Evolutionary conservation across 2,113 vertebrate species (phyloP).

Genomic region (Megaceryle torquata): DNA sequence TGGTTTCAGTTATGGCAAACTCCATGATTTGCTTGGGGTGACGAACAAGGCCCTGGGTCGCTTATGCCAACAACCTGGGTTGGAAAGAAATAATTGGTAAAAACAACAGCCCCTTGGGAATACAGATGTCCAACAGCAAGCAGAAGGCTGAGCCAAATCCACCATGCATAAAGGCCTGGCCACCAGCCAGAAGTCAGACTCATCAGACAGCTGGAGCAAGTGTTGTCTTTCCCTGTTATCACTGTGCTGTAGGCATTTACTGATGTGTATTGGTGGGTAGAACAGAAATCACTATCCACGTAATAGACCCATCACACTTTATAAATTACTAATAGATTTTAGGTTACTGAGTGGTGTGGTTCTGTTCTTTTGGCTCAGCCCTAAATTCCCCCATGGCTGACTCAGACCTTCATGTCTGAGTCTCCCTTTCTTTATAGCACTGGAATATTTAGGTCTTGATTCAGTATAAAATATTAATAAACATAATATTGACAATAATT

Average conservation of each 20-base stretch:
- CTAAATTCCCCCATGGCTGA: neutral
- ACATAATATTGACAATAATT: neutral
- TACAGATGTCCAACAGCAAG: neutral
- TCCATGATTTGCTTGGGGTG: neutral
- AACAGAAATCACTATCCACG: neutral
- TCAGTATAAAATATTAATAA: neutral
- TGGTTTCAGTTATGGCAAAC: neutral
- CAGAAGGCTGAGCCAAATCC: neutral
- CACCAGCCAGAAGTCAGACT: neutral
- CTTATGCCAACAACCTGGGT: neutral
- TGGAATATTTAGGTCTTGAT: neutral
- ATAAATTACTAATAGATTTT: neutral
- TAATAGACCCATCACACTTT: neutral
- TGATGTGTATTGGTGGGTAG: neutral
- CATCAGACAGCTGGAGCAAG: neutral
- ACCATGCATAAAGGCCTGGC: neutral
- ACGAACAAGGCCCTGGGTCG: neutral
- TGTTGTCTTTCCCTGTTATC: accelerated
- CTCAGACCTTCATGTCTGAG: neutral
- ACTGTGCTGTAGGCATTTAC: neutral
- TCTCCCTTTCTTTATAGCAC: neutral
- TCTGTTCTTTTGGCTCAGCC: neutral
- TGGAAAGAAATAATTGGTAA: neutral
- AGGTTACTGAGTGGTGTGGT: neutral
- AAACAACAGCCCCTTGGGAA: neutral